Evolutionary conservation across 2,113 vertebrate genomes (phyloP).

Genomic region (Phalacrocorax brasilianus): DNA sequence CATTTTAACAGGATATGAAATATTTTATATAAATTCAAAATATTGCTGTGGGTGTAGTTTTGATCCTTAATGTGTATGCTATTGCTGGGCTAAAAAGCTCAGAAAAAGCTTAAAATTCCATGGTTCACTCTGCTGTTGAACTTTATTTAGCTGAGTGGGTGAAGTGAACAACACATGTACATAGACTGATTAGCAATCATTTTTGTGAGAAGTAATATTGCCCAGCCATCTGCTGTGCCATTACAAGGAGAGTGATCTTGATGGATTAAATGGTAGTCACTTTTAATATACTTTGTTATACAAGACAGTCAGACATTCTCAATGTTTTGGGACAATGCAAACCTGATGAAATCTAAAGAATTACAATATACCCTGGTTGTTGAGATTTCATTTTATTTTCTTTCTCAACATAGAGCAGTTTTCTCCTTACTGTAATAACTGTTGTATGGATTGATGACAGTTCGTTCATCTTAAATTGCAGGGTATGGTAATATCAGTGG

Average conservation of each 20-base stretch:
- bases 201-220: background rate
- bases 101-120: background rate
- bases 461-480: background rate
- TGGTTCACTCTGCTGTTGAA: background rate
- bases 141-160: constrained; percentile 32
- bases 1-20: background rate
- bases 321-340: background rate
- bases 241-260: background rate
- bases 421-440: background rate
- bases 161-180: background rate
- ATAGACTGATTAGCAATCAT: background rate
- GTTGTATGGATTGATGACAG: background rate
- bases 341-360: background rate
- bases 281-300: background rate
- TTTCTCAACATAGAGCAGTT: background rate
- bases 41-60: background rate
- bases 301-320: background rate
- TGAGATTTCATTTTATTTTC: background rate
- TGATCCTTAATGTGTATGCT: background rate
- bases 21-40: background rate
- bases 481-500: background rate
- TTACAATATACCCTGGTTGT: background rate
- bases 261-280: background rate
- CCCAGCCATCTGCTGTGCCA: constrained; percentile 6
- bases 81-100: background rate